Evolutionary conservation across 2,888 invertebrate genomes (phyloP).

Genomic region (Eumerus sabulonum): DNA sequence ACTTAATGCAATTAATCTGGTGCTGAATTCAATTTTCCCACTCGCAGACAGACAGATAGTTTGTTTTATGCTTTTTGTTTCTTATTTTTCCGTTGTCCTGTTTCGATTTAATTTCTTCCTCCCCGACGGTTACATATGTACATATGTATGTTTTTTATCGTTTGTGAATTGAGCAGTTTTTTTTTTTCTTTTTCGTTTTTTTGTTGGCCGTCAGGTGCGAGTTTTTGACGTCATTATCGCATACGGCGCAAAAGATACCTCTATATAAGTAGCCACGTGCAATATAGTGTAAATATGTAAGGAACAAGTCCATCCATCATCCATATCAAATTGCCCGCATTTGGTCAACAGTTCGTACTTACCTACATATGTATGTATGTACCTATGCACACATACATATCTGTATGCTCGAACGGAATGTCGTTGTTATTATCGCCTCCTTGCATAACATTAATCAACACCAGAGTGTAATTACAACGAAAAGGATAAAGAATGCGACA

Average conservation of each 20-base stretch:
- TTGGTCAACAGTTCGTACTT: conserved; percentile 3
- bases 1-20: conserved; percentile 42
- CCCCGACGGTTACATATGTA: no score
- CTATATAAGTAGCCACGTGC: no score
- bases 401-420: background rate
- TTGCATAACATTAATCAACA: conserved; percentile 24
- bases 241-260: conserved; percentile 2
- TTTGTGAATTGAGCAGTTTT: conserved; percentile 6
- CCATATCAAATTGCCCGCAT: conserved; percentile 5
- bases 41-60: conserved; percentile 13
- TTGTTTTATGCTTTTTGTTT: background rate
- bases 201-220: background rate
- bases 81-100: no score
- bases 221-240: conserved; percentile 11
- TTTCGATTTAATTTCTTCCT: no score
- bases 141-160: no score
- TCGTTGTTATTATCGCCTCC: no score
- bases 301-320: conserved; percentile 12
- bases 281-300: background rate
- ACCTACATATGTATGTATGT: no score
- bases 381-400: no score
- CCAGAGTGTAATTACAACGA: conserved; percentile 7
- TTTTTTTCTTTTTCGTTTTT: no score
- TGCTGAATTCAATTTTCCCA: conserved; percentile 35
- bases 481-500: no score